Conservation (phyloP, 2,888 invertebrate species). For the Heliothis peltigera region DNA sequence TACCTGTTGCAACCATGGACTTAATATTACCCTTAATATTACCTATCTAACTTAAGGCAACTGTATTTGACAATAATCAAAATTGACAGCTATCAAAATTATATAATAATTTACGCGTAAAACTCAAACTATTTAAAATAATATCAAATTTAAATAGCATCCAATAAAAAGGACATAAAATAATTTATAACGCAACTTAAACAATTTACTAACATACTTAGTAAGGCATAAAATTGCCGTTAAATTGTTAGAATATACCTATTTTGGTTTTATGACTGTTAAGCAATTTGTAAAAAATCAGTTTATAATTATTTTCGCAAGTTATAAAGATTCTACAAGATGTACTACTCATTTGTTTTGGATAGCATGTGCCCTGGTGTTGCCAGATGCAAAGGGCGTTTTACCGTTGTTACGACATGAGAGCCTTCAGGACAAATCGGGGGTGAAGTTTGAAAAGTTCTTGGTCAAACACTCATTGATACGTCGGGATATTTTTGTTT, state of each 20-base stretch:
- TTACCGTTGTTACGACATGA: background rate
- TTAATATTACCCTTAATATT: no score
- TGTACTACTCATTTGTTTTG: background rate
- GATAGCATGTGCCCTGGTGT: conserved; percentile 4
- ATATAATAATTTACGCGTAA: background rate
- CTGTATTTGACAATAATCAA: conserved; percentile 1
- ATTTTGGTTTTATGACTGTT: background rate
- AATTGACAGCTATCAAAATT: conserved; percentile 16
- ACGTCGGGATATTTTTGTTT: background rate
- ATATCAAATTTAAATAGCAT: background rate
- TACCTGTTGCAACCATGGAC: no score
- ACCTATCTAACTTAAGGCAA: no score
- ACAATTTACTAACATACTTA: conserved; percentile 3
- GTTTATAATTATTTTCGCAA: background rate
- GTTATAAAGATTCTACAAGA: background rate
- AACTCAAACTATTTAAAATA: conserved; percentile 10
- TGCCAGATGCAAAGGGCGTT: background rate
- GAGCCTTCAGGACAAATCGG: background rate
- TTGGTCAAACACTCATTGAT: background rate
- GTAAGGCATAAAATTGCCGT: conserved; percentile 17
- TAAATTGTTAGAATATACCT: conserved; percentile 1
- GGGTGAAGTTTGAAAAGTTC: background rate
- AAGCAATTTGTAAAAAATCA: background rate
- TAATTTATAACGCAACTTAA: background rate
- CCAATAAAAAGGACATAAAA: conserved; percentile 5